Conservation (phyloP, 2,888 invertebrate species). For the Mythimna vitellina region DNA sequence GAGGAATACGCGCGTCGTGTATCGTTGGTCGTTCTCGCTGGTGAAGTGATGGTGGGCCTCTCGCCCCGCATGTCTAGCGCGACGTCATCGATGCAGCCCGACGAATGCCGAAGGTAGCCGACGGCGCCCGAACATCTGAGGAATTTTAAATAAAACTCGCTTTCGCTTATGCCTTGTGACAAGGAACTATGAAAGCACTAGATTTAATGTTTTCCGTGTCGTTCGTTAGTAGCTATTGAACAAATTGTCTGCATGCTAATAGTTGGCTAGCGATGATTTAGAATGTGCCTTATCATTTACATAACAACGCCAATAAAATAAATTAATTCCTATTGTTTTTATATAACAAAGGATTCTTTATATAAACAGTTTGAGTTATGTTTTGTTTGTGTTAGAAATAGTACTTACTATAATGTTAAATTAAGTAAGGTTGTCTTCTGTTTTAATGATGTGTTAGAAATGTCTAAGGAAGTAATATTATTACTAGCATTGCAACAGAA, state of each 20-base stretch:
- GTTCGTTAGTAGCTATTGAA: slow-evolving; percentile 69
- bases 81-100: too few species aligned
- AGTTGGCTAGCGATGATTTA: slow-evolving; percentile 48
- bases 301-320: slow-evolving; percentile 45
- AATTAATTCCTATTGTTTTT: slow-evolving; percentile 52
- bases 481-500: too few species aligned
- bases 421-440: neutral
- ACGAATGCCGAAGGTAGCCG: too few species aligned
- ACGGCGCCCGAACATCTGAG: too few species aligned
- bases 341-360: slow-evolving; percentile 39
- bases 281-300: slow-evolving; percentile 50
- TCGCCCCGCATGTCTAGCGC: too few species aligned
- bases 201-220: slow-evolving; percentile 70
- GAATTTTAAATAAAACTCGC: slow-evolving; percentile 27
- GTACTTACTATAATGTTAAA: neutral
- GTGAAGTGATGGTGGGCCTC: too few species aligned
- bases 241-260: slow-evolving; percentile 65
- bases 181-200: slow-evolving; percentile 66
- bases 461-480: too few species aligned
- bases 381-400: slow-evolving; percentile 26
- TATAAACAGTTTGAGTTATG: slow-evolving; percentile 22
- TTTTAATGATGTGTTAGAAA: neutral
- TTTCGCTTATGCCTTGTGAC: slow-evolving; percentile 46
- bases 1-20: too few species aligned
- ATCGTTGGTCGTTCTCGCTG: too few species aligned